Evolutionary conservation across 1,140 invertebrate species (phyloP), one percentile per base, ranked within the genome.

Genomic region (Plectrocnemia conspersa): DNA sequence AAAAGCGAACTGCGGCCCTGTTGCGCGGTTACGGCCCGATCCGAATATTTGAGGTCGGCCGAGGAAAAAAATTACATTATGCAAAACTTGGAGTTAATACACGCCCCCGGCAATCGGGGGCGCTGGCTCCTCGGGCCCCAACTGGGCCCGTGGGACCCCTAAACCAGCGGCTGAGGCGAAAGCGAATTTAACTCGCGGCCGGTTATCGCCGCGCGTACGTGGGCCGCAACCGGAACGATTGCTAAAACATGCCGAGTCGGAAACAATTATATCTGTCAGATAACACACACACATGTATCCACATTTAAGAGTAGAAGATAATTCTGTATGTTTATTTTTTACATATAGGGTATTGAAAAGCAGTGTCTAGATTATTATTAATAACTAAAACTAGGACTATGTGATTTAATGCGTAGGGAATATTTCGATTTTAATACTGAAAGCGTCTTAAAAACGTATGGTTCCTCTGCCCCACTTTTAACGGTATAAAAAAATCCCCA

Each of bases 41-140:
- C 33, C 21, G 21, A 16, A 38, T 38, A 38, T 38, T 38, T 38
- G 10, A 7, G 35, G 6, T 5, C 35, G 18, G 13, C n/a, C n/a
- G n/a, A n/a, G n/a, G n/a, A 50, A 47, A 50, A 50, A 50, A 50
- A 50, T 50, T 50, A 50, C 47, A 50, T 50, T 50, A 50, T 50
- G 47, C 47, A 50, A 50, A 50, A 50, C 47, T 38, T 50, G 33
- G n/a, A 25, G 47, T 50, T 50, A 50, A 50, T 50, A 27, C 47
- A 50, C 40, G 36, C 47, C 35, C 40, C 47, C 13, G 33, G 11
- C 15, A 32, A 50, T n/a, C 47, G 47, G 35, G 6, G 27, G 21
- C 47, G 47, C n/a, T 4, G 7, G 35, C 7, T 38, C 18, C 18
- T 38, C 35, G 35, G 35, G 35, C 35, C 35, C 15, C 35, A 50